phyloP scores from a whole-genome alignment of 2,888 invertebrate species.

The Parelbella ahira region DNA sequence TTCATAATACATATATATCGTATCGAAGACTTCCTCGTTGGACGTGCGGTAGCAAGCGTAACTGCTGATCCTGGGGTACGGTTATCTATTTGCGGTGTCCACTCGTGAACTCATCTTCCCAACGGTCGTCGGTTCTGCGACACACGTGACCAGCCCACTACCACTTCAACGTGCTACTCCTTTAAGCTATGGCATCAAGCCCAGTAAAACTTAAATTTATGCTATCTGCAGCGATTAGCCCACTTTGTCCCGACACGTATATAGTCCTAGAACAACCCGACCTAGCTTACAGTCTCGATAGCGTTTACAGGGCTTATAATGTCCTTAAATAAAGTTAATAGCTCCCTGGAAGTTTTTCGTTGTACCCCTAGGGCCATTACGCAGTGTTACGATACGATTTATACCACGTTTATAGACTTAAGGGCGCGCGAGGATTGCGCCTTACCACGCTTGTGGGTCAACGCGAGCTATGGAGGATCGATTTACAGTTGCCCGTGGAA shows the following conservation, averaged over 20 bases:
- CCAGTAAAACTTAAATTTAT: no score
- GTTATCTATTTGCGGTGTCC: no score
- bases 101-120: no score
- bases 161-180: no score
- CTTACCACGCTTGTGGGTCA: constrained; percentile 61
- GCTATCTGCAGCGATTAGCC: no score
- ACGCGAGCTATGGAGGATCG: constrained; percentile 56
- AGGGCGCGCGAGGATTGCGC: constrained; percentile 44
- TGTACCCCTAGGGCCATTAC: constrained; percentile 71
- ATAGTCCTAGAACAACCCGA: constrained; percentile 58
- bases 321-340: constrained; percentile 78
- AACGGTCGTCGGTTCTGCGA: no score
- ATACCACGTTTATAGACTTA: constrained; percentile 69
- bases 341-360: constrained; percentile 71
- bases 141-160: no score
- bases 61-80: no score
- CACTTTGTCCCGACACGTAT: constrained; percentile 49
- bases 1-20: no score
- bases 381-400: constrained; percentile 70
- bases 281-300: constrained; percentile 65
- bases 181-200: no score
- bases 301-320: constrained; percentile 75
- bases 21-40: no score
- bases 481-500: constrained; percentile 50
- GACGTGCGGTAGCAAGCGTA: no score